These are phyloP conservation scores for Pristis pectinata DNA, from an alignment of 2,797 vertebrate species.

Conservation along the genomic window DNA sequence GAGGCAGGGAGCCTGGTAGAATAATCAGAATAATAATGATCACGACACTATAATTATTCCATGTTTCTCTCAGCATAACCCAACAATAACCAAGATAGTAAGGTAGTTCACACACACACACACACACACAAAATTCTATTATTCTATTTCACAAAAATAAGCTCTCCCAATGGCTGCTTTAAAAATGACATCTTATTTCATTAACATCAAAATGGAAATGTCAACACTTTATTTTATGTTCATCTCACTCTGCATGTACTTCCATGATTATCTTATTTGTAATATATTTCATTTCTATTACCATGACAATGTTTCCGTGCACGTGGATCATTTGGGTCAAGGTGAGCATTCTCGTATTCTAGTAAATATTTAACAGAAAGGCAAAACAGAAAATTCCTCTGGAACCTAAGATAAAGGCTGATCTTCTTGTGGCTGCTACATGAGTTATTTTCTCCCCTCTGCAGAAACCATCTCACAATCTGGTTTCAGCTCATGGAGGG, in stretches of 20 bases:
- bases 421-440: not conserved
- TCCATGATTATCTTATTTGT: not conserved
- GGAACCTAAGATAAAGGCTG: not conserved
- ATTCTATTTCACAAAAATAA: not conserved
- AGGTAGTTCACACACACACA: not conserved
- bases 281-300: not conserved
- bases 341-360: not conserved
- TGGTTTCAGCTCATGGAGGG: not conserved
- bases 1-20: not conserved
- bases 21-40: not conserved
- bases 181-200: not conserved
- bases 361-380: not conserved
- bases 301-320: not conserved
- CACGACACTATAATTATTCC: not conserved
- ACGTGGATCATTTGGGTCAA: not conserved
- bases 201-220: conserved; percentile 22
- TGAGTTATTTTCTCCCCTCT: not conserved
- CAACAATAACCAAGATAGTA: not conserved
- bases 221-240: not conserved
- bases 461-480: not conserved
- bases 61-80: not conserved
- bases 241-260: not conserved
- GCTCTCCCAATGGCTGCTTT: not conserved
- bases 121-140: not conserved
- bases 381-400: not conserved